phyloP scores from a whole-genome alignment of 2,888 invertebrate genomes.

The Mimumesa dahlbomi region DNA sequence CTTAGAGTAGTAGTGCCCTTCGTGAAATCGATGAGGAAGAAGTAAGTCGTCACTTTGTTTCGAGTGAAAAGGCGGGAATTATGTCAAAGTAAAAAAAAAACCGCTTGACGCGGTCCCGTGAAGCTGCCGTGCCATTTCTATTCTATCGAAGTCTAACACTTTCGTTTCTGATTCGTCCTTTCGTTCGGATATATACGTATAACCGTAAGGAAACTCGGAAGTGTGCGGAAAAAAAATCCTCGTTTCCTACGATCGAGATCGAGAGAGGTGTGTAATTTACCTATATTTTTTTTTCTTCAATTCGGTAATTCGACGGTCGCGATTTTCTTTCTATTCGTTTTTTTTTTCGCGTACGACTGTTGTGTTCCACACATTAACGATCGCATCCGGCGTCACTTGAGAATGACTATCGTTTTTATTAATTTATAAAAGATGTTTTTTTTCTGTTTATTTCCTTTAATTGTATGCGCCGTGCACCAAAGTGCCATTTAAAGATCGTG shows the following conservation, averaged over 20 bases:
- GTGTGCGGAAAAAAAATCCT: too few species aligned
- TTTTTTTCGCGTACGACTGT: constrained; percentile 10
- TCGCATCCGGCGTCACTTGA: constrained; percentile 3
- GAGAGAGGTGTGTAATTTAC: neutral
- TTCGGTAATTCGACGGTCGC: neutral
- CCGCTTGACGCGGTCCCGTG: constrained; percentile 77
- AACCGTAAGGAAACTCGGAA: neutral
- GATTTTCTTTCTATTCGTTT: neutral
- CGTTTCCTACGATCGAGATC: constrained; percentile 5
- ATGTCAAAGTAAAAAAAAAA: constrained; percentile 41
- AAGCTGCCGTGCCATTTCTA: constrained; percentile 76
- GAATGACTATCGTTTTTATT: constrained; percentile 2
- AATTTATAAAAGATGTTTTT: constrained; percentile 1
- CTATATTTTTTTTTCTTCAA: constrained; percentile 1
- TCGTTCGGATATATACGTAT: neutral
- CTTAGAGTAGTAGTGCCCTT: constrained; percentile 42
- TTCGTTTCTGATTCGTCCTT: constrained; percentile 10
- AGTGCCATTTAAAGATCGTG: constrained; percentile 68
- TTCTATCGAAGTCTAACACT: too few species aligned
- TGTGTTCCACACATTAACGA: neutral
- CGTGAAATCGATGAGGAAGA: constrained; percentile 20
- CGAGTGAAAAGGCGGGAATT: constrained; percentile 18
- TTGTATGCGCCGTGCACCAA: constrained; percentile 65
- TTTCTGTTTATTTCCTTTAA: constrained; percentile 13
- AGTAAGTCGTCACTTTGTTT: constrained; percentile 18